phyloP scores from a whole-genome alignment of 2,113 vertebrate species.

The Chamaea fasciata region DNA sequence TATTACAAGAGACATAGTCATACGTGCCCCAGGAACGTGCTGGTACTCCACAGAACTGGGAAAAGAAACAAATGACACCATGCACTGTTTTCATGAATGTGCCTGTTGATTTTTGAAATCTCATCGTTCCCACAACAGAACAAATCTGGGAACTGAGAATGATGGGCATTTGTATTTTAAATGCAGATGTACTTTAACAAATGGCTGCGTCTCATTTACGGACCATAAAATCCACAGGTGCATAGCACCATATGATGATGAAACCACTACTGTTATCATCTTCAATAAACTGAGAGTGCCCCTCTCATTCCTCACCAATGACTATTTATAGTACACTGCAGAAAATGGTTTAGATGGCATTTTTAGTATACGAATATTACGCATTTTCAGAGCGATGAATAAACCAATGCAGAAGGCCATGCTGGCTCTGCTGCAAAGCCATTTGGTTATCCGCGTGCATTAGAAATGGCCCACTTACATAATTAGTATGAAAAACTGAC shows the following conservation, averaged over 20 bases:
- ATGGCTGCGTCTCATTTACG: background rate
- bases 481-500: conserved; percentile 36
- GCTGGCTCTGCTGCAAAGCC: background rate
- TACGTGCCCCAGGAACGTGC: background rate
- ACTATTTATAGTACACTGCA: background rate
- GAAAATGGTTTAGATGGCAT: background rate
- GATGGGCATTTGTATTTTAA: background rate
- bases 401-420: background rate
- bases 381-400: background rate
- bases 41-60: background rate
- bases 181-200: conserved; percentile 29
- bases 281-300: background rate
- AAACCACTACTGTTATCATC: background rate
- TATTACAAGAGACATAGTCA: background rate
- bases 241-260: background rate
- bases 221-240: conserved; percentile 45
- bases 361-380: background rate
- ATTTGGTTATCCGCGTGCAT: background rate
- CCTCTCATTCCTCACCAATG: background rate
- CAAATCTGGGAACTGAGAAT: background rate
- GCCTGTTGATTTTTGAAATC: background rate
- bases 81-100: background rate
- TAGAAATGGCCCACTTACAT: background rate
- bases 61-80: conserved; percentile 30
- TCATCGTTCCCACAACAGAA: background rate